Conservation (phyloP, 2,113 vertebrate species). For the Amazona guildingii region DNA sequence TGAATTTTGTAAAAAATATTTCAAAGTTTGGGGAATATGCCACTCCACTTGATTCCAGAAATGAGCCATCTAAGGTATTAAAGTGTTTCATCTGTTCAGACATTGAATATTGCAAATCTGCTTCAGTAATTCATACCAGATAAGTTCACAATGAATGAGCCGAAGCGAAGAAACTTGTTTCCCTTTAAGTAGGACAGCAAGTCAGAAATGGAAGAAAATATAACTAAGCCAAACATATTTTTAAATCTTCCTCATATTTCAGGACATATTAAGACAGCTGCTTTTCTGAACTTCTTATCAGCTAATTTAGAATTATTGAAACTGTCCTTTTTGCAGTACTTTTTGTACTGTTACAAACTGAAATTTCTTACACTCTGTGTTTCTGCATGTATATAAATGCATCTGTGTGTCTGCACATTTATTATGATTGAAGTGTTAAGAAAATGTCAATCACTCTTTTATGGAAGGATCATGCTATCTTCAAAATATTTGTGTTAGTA, state of each 20-base stretch:
- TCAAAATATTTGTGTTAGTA: background rate
- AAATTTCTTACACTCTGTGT: background rate
- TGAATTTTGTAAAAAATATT: slow-evolving; percentile 76
- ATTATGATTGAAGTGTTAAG: background rate
- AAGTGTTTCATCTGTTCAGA: slow-evolving; percentile 84
- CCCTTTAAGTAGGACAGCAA: background rate
- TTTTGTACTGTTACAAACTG: background rate
- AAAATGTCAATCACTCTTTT: background rate
- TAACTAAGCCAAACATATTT: background rate
- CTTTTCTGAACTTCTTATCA: background rate
- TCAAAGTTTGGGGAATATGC: slow-evolving; percentile 69
- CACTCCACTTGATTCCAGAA: slow-evolving; percentile 83
- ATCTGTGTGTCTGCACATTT: background rate
- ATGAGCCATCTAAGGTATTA: slow-evolving; percentile 81
- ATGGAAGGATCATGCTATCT: background rate
- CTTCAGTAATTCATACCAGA: slow-evolving; percentile 81
- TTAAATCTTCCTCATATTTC: background rate
- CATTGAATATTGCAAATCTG: slow-evolving; percentile 83
- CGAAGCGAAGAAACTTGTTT: slow-evolving; percentile 28
- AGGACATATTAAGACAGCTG: background rate
- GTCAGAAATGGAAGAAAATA: slow-evolving; percentile 21
- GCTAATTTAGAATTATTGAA: background rate
- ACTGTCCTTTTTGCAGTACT: background rate
- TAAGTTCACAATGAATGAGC: slow-evolving; percentile 66
- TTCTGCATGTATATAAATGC: background rate